Percentiles rank a stretch among this genome's conserved stretches.
These are phyloP conservation scores for Cherax quadricarinatus DNA, from an alignment of 1,140 invertebrate species.

Conservation along the genomic window DNA sequence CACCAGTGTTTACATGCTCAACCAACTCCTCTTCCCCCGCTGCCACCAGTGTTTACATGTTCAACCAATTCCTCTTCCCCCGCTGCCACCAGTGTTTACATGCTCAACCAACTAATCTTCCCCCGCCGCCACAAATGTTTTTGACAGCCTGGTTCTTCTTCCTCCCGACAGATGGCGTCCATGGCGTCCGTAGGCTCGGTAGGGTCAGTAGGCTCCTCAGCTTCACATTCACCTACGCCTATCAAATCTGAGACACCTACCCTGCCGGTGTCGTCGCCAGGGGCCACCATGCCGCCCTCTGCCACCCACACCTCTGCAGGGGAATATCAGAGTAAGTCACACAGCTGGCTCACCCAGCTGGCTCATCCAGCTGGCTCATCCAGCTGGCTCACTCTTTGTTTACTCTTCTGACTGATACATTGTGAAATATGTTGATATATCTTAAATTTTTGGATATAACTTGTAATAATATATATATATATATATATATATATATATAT, in stretches of 20 bases:
- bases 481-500: no score
- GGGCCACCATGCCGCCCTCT: slow-evolving; percentile 78
- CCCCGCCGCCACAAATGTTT: no score
- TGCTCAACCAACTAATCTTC: no score
- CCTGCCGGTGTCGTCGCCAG: slow-evolving; percentile 82
- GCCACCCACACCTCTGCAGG: slow-evolving; percentile 75
- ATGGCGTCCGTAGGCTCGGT: slow-evolving; percentile 73
- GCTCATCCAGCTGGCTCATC: background rate
- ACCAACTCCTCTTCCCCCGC: no score
- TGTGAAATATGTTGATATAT: background rate
- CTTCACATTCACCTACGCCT: slow-evolving; percentile 86
- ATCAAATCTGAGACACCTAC: slow-evolving; percentile 85
- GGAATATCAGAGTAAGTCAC: slow-evolving; percentile 76
- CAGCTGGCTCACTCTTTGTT: no score
- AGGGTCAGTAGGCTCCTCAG: slow-evolving; percentile 79
- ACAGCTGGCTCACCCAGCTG: background rate
- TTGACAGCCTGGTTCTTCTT: slow-evolving; percentile 77
- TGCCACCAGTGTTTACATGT: no score
- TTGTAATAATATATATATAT: no score
- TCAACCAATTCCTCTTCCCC: no score
- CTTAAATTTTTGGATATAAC: no score
- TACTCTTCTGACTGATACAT: background rate
- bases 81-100: no score
- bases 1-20: no score
- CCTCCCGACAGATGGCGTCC: slow-evolving; percentile 82